Evolutionary conservation across 1,140 invertebrate species (phyloP).

Genomic region (Luehdorfia chinensis): DNA sequence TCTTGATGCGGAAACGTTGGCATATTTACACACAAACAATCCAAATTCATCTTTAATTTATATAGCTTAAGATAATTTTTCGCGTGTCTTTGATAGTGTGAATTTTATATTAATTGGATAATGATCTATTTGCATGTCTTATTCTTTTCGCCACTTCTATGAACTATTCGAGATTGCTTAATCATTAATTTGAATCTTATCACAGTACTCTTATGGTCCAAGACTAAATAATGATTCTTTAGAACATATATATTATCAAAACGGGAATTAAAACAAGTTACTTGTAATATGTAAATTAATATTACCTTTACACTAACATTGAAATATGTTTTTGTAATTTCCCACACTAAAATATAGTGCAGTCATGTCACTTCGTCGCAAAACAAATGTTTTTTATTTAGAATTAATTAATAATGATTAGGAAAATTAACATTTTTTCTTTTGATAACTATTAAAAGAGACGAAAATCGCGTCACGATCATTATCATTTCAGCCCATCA

Average conservation of each 20-base stretch:
- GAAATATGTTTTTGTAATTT: conserved; percentile 6
- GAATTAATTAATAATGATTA: too few relatives aligned
- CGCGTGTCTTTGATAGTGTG: neutral
- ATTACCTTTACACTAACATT: conserved; percentile 11
- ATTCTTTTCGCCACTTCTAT: conserved; percentile 5
- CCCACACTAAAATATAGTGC: conserved; percentile 5
- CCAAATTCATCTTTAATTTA: conserved; percentile 8
- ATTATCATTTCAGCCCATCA: too few relatives aligned
- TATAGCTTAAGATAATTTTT: neutral
- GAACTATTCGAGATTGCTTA: conserved; percentile 4
- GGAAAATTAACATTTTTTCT: too few relatives aligned
- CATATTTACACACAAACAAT: conserved; percentile 4
- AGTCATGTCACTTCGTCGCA: neutral
- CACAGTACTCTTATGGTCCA: conserved; percentile 18
- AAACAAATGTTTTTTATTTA: too few relatives aligned
- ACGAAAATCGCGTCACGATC: too few relatives aligned
- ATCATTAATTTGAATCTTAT: conserved; percentile 26
- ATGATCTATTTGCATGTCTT: conserved; percentile 14
- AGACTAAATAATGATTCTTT: neutral
- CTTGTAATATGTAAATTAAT: conserved; percentile 17
- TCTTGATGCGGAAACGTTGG: conserved; percentile 32
- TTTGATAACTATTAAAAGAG: too few relatives aligned
- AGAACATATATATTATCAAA: conserved; percentile 12
- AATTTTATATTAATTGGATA: conserved; percentile 14
- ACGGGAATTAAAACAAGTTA: conserved; percentile 15